Evolutionary conservation across 2,113 vertebrate species (phyloP).

Genomic region (Malurus alboscapulatus): DNA sequence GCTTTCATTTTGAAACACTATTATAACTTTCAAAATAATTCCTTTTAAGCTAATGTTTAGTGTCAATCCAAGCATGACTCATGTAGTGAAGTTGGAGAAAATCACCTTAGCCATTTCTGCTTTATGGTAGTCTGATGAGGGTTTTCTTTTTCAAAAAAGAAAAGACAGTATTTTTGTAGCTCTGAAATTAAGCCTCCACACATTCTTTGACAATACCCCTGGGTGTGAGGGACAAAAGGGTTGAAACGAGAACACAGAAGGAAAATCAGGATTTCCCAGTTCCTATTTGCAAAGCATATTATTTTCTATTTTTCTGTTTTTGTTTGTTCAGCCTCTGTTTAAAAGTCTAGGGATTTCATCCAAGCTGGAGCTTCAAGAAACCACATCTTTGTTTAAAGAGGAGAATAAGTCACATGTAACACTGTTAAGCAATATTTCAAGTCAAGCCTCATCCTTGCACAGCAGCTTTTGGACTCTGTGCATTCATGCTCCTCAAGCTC

Average conservation of each 20-base stretch:
- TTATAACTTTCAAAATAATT: slow-evolving; percentile 67
- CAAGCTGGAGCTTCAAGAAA: background rate
- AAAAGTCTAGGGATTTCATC: background rate
- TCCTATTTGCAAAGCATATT: background rate
- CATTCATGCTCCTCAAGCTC: background rate
- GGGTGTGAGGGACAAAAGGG: background rate
- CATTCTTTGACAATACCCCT: background rate
- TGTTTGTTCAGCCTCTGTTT: background rate
- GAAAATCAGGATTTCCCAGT: background rate
- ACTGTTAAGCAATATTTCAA: background rate
- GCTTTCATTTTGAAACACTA: slow-evolving; percentile 51
- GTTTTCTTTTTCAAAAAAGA: background rate
- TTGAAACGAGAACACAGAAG: background rate
- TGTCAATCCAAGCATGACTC: slow-evolving; percentile 23
- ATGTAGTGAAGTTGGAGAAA: slow-evolving; percentile 22
- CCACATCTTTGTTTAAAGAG: background rate
- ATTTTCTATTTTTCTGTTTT: background rate
- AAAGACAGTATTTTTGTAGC: background rate
- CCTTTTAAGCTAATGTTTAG: slow-evolving; percentile 43
- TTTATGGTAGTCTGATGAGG: background rate
- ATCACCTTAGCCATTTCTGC: slow-evolving; percentile 25
- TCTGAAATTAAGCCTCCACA: background rate
- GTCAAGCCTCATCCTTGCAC: background rate
- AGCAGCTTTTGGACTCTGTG: background rate
- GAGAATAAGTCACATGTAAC: background rate